A percentile compares a stretch with the other conserved stretches of the same genome.
Evolutionary conservation across 2,797 vertebrate genomes (phyloP).

Genomic region (Malurus leucopterus): DNA sequence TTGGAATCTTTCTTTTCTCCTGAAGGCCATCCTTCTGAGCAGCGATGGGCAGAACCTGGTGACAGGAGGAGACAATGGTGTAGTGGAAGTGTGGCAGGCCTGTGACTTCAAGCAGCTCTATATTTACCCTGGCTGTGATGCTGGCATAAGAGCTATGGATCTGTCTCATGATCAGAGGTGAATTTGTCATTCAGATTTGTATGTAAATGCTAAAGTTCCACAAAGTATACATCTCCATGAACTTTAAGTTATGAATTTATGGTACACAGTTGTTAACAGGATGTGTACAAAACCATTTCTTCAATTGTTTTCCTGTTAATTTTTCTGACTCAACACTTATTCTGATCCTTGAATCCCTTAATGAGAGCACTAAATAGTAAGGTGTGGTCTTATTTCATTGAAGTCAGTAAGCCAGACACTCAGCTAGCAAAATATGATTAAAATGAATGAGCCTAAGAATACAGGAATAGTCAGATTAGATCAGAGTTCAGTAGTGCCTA

Average conservation of each 20-base stretch:
- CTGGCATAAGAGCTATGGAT: slow-evolving; percentile 97
- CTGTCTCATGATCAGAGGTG: slow-evolving; percentile 98
- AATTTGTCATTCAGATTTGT: neutral
- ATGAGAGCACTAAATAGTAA: neutral
- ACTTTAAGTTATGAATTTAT: neutral
- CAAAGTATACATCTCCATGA: neutral
- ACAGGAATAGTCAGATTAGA: neutral
- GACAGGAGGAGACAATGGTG: slow-evolving; percentile 94
- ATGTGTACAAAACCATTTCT: neutral
- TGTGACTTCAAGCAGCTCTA: slow-evolving; percentile 99
- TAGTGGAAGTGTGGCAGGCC: slow-evolving; percentile 98
- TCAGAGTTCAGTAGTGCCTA: neutral
- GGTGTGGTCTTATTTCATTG: neutral
- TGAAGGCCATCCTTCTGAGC: slow-evolving; percentile 92
- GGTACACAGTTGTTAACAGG: neutral
- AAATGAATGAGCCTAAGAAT: neutral
- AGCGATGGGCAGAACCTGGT: slow-evolving; percentile 97
- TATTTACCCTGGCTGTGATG: slow-evolving; percentile 97
- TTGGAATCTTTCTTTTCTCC: neutral
- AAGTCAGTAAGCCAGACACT: neutral
- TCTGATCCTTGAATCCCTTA: neutral
- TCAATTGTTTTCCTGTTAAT: neutral
- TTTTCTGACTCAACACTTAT: neutral
- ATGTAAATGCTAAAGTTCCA: neutral
- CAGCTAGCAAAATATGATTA: neutral